Evolutionary conservation across 2,797 vertebrate genomes (phyloP).

Genomic region (Cossypha heuglini): DNA sequence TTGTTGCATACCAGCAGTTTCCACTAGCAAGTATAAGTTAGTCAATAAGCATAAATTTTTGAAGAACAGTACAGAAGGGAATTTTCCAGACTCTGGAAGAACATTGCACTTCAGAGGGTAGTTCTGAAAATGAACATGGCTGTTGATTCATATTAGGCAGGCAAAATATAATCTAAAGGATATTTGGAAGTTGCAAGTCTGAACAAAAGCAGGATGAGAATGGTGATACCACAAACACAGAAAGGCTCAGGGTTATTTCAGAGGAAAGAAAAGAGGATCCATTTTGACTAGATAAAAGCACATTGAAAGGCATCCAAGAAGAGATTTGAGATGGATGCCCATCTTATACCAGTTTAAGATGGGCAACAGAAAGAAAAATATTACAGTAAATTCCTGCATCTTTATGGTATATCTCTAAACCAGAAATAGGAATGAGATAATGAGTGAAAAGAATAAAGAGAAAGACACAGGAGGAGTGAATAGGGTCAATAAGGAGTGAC

Average conservation of each 20-base stretch:
- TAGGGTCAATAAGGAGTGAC: not conserved
- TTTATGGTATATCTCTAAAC: not conserved
- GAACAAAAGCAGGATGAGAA: conserved; percentile 14
- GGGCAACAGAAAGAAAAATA: not conserved
- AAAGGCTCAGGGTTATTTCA: not conserved
- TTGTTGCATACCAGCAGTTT: not conserved
- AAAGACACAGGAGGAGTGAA: not conserved
- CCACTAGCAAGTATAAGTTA: not conserved
- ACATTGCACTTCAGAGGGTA: conserved; percentile 25
- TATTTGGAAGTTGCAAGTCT: not conserved
- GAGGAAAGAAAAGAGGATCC: not conserved
- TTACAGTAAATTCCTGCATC: not conserved
- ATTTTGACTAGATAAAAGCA: not conserved
- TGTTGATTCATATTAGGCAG: not conserved
- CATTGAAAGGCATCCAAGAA: not conserved
- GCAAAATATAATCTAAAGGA: not conserved
- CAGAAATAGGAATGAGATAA: not conserved
- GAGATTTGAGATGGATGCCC: not conserved
- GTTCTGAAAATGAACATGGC: conserved; percentile 13
- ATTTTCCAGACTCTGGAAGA: conserved; percentile 11
- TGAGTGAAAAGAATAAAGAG: not conserved
- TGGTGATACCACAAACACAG: not conserved
- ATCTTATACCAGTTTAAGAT: not conserved
- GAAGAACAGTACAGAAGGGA: not conserved
- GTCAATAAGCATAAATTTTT: not conserved